Evolutionary conservation across 2,888 invertebrate genomes (phyloP), one percentile per base, ranked within the genome.

Genomic region (Ptycholaimellus sp.): DNA sequence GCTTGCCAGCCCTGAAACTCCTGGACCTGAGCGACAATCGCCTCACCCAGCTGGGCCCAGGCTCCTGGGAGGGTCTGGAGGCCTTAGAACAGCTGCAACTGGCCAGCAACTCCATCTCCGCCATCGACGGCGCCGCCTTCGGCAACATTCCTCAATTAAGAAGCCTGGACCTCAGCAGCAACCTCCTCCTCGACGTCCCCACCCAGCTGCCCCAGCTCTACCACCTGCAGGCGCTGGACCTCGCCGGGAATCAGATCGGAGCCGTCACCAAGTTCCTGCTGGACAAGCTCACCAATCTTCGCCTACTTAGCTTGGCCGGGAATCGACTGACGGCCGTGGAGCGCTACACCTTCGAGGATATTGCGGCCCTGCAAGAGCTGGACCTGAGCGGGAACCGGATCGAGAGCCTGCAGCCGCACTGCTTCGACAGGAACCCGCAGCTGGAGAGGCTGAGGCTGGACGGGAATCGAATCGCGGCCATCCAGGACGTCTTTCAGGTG

Each of bases 271-370:
- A 76, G 79, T 1, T 76, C 75, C 67, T 83, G 37, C 77, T 85
- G 56, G 71, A 76, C n/a, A 76, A 78, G 59, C 66, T 82, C 48
- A 74, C 74, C 50, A 77, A 75, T 54, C 65, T 85, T 47, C 68
- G 74, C 48, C 73, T 74, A n/a, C 25, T 49, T 14, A 45, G 49
- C 35, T 23, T 49, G 2, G 40, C 39, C 28, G 17, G 21, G 7
- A 49, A 49, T 37, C 18, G 17, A n/a, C 22, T 48, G 14, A 33
- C 32, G 23, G 32, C 29, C 16, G 25, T 47, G 20, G 37, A 49
- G 11, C 43, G 49, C 7, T 31, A 3, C 7, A 27, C 38, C 14
- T 39, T 43, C 25, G 29, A 25, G 11, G 17, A 41, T 16, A 45
- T 46, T 33, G 36, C 40, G 2, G 38, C 41, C 17, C 33, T 49